These are phyloP conservation scores for Mystacides longicornis DNA, from an alignment of 2,888 invertebrate species.

Conservation along the genomic window DNA sequence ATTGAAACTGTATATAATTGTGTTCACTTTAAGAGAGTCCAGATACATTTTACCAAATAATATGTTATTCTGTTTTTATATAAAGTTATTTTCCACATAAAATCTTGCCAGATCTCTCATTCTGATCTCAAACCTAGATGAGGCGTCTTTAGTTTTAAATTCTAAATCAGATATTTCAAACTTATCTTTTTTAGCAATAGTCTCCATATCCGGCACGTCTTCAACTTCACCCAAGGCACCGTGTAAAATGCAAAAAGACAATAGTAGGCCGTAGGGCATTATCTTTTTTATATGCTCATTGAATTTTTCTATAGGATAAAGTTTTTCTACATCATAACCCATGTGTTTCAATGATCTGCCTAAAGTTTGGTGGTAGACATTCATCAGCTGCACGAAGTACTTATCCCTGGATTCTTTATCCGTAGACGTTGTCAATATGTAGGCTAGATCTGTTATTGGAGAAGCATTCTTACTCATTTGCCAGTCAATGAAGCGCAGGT, in stretches of 20 bases:
- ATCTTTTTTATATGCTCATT: conserved; percentile 13
- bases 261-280: conserved; percentile 18
- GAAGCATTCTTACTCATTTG: conserved; percentile 19
- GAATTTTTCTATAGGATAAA: conserved; percentile 16
- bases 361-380: conserved; percentile 16
- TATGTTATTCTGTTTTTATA: background rate
- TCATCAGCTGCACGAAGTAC: conserved; percentile 13
- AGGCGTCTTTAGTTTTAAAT: conserved; percentile 13
- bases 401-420: conserved; percentile 10
- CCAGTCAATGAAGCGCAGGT: conserved; percentile 19
- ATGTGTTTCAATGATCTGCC: conserved; percentile 7
- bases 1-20: no score
- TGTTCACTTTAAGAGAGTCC: no score
- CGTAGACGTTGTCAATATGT: conserved; percentile 20
- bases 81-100: conserved; percentile 10
- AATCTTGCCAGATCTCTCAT: conserved; percentile 17
- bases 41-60: background rate
- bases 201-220: conserved; percentile 18
- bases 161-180: conserved; percentile 10
- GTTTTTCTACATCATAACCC: conserved; percentile 12
- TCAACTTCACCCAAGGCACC: conserved; percentile 19
- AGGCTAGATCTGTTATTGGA: conserved; percentile 21
- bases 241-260: conserved; percentile 14
- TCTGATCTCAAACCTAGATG: conserved; percentile 11
- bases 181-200: conserved; percentile 16